Evolutionary conservation across 2,113 vertebrate species (phyloP).

Genomic region (Emydura subglobosa): DNA sequence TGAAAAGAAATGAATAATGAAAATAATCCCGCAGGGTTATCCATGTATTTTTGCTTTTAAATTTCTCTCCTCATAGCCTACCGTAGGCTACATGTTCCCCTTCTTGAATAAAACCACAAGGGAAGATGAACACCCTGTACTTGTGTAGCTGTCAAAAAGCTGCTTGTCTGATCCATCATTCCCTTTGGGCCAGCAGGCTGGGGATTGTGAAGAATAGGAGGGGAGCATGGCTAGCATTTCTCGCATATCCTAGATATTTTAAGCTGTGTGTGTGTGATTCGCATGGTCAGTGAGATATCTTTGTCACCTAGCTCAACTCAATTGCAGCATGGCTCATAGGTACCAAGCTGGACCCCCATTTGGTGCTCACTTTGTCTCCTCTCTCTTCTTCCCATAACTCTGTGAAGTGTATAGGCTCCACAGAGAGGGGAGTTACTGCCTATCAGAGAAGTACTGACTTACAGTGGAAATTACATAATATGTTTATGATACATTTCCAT

Average conservation of each 20-base stretch:
- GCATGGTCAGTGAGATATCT: neutral
- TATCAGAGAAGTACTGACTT: neutral
- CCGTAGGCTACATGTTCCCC: fast-evolving
- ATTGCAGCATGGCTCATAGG: fast-evolving
- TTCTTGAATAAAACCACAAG: neutral
- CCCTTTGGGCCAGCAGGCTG: neutral
- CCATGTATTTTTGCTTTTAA: neutral
- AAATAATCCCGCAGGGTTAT: neutral
- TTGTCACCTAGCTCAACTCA: neutral
- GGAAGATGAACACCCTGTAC: neutral
- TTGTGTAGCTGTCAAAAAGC: neutral
- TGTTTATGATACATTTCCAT: neutral
- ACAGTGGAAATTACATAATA: neutral
- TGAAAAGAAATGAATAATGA: neutral
- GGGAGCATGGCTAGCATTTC: neutral
- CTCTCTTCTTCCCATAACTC: neutral
- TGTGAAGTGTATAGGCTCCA: neutral
- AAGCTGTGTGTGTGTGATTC: fast-evolving
- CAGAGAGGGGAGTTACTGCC: neutral
- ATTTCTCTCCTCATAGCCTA: neutral
- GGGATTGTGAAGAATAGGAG: neutral
- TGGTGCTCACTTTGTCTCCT: neutral
- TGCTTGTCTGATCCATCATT: neutral
- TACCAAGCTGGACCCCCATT: neutral
- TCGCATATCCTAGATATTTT: neutral